These are phyloP conservation scores for Falco rusticolus DNA, from an alignment of 2,797 vertebrate species.

Conservation along the genomic window DNA sequence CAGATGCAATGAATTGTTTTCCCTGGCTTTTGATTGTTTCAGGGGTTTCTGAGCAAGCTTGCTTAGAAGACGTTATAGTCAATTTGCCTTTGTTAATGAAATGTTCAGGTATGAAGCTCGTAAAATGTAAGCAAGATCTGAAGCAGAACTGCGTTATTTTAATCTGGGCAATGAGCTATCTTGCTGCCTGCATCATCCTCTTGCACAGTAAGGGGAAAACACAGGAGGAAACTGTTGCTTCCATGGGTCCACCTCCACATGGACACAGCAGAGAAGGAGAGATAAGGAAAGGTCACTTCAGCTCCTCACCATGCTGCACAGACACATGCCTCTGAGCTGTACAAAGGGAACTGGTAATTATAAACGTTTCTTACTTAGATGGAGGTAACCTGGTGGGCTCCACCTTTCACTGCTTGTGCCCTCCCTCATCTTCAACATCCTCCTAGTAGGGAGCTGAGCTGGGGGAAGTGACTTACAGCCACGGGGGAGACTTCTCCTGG, in stretches of 20 bases:
- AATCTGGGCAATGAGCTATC: background rate
- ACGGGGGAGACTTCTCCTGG: background rate
- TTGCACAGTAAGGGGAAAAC: background rate
- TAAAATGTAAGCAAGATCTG: background rate
- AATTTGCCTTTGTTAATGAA: conserved; percentile 4
- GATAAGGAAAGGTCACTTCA: background rate
- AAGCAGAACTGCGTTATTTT: background rate
- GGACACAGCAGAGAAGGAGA: background rate
- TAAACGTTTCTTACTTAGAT: background rate
- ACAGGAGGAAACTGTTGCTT: background rate
- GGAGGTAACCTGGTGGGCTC: background rate
- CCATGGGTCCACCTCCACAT: background rate
- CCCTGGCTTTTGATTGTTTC: background rate
- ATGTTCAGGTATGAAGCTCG: background rate
- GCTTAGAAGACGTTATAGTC: background rate
- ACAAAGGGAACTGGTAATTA: background rate
- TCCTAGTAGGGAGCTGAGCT: background rate
- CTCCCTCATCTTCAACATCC: background rate
- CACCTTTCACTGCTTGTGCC: background rate
- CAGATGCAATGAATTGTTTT: conserved; percentile 21
- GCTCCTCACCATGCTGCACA: background rate
- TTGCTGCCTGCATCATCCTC: background rate
- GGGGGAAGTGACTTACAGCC: background rate
- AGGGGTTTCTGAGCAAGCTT: conserved; percentile 27
- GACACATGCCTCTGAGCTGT: accelerated